Conservation (phyloP, 2,113 vertebrate genomes). For the Xenopus laevis region DNA sequence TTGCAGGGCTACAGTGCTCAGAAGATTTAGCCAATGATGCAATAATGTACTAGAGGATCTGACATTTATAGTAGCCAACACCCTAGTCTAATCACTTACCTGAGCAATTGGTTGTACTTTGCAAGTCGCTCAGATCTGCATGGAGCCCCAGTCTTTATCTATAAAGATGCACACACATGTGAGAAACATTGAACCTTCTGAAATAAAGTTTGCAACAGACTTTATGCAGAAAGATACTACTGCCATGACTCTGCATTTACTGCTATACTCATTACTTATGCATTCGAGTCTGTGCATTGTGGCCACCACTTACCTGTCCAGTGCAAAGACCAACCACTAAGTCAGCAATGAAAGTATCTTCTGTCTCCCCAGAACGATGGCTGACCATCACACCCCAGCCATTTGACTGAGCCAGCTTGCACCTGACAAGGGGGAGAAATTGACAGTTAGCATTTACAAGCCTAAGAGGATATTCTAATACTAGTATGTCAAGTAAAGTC, state of each 20-base stretch:
- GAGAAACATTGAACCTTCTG: too few relatives aligned
- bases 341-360: slow-evolving; percentile 95
- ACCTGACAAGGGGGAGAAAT: slow-evolving; percentile 58
- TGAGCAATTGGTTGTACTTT: slow-evolving; percentile 96
- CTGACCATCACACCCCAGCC: slow-evolving; percentile 97
- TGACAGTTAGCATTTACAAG: too few relatives aligned
- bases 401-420: slow-evolving; percentile 88
- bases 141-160: slow-evolving; percentile 98
- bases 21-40: too few relatives aligned
- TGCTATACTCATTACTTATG: too few relatives aligned
- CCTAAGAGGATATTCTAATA: too few relatives aligned
- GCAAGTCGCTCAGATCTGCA: slow-evolving; percentile 94
- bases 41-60: too few relatives aligned
- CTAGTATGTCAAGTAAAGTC: too few relatives aligned
- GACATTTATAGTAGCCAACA: too few relatives aligned
- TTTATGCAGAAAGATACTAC: too few relatives aligned
- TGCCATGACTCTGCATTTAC: too few relatives aligned
- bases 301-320: slow-evolving; percentile 71
- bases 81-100: slow-evolving; percentile 61
- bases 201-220: too few relatives aligned
- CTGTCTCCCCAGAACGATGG: slow-evolving; percentile 92
- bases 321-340: slow-evolving; percentile 92
- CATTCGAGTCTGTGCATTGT: background rate
- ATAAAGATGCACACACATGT: slow-evolving; percentile 23
- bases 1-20: too few relatives aligned